phyloP scores from a whole-genome alignment of 2,888 invertebrate species.

The Callosobruchus maculatus region DNA sequence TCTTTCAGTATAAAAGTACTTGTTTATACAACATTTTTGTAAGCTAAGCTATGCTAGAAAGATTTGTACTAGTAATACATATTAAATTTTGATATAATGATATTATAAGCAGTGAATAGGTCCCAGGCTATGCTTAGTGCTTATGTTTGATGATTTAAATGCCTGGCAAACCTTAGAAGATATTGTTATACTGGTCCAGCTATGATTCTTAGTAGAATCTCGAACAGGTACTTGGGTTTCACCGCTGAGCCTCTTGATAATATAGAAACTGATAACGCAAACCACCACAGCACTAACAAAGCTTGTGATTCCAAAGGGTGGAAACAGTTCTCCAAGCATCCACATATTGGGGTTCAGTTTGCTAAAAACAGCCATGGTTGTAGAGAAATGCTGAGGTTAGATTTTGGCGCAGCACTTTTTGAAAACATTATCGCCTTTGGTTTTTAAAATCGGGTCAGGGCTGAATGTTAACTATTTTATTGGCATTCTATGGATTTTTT shows the following conservation, averaged over 20 bases:
- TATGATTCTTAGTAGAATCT: conserved; percentile 53
- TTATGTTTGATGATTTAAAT: not conserved
- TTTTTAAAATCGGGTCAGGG: not conserved
- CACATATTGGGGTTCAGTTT: conserved; percentile 36
- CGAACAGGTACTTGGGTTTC: conserved; percentile 52
- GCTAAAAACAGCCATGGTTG: conserved; percentile 35
- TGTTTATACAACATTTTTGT: too few species aligned
- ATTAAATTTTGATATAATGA: too few species aligned
- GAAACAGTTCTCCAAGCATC: conserved; percentile 33
- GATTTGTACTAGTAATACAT: too few species aligned
- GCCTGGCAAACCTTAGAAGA: conserved; percentile 46
- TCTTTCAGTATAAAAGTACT: too few species aligned
- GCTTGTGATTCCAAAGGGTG: conserved; percentile 45
- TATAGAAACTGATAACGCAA: conserved; percentile 47
- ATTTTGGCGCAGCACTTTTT: conserved; percentile 8
- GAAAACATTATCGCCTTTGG: conserved; percentile 6
- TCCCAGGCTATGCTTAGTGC: too few species aligned
- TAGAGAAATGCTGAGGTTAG: not conserved
- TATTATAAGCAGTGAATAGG: too few species aligned
- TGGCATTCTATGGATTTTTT: not conserved
- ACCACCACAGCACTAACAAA: conserved; percentile 50
- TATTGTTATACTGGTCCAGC: conserved; percentile 52
- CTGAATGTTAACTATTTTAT: not conserved
- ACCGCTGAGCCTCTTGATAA: conserved; percentile 49
- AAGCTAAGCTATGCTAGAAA: too few species aligned